Base-by-base conservation (phyloP, 2,113 vertebrate genomes). In the Nesogale talazaci region DNA sequence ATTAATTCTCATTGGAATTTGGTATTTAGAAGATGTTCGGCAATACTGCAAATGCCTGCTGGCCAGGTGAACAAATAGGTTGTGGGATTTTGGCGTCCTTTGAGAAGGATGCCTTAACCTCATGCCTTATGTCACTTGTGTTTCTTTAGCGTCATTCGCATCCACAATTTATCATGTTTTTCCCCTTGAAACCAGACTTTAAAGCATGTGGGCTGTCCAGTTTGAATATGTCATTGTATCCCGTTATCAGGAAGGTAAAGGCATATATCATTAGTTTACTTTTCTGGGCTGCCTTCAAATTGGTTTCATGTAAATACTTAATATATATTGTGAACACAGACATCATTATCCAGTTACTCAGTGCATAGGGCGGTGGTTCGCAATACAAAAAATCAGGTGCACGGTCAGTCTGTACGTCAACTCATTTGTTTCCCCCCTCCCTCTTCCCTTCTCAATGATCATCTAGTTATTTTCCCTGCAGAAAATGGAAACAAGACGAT, bases 51-150 rank as follows among this genome's bases (percentile, higher is more conserved):
- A 23, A 87, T 76, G 79, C 42, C 52, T 74, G 67, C 59, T 40
- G 5, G 34, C 14, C 17, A 20, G 12, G 72, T 6, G 31, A 75
- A 76, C 2, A 14, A n/a, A 70, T n/a, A 34, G 76, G 56, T 0
- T 6, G 29, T 38, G 12, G 34, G 65, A 27, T 57, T 81, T 52
- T 34, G 89, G 86, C 20, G 77, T 10, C 8, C 67, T 88, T 72
- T 25, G 85, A 61, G 38, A 78, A 93, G 67, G 67, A 29, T 27
- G 36, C 70, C 83, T 94, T 90, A 52, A 52, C 46, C 46, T 52
- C 46, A 52, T 52, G 46, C 46, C 46, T 52, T 52, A 5, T 12
- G 46, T 52, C 14, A 12, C 46, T 52, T 52, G 46, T 52, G 46
- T 12, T 52, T 11, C 46, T 84, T 83, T 23, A 83, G 56, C 36